Base-by-base conservation (phyloP, 2,888 invertebrate species). In the Dromius quadrimaculatus region DNA sequence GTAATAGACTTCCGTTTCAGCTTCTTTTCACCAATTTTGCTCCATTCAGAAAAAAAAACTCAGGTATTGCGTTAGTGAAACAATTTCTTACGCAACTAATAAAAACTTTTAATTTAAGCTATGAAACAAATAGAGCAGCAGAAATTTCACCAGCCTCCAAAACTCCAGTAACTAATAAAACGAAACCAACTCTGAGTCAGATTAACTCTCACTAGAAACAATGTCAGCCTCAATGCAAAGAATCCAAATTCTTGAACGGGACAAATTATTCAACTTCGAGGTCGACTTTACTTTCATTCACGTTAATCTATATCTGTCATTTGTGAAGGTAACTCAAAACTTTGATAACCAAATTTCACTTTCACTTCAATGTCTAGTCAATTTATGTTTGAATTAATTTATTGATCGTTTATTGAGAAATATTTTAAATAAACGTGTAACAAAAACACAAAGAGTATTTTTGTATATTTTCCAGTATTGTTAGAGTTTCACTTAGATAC, bases 141-240 rank as follows among this genome's bases (percentile, higher is more conserved):
- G 9, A 11, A 41, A 11, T 41, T 28, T 28, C 28, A 5, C n/a
- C n/a, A n/a, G n/a, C n/a, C n/a, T 28, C 3, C 28, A 41, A 41
- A 41, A 15, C 15, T 41, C 41, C 41, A 41, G 38, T 38, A 13
- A 38, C 38, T 13, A 41, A 11, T 15, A 41, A 11, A 41, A 41
- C 11, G 15, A 41, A 41, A 41, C 41, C 13, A 41, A 11, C 41
- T 11, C 41, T 15, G 13, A 41, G 15, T 41, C 11, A 36, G 36
- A 36, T 41, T n/a, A 41, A 41, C 41, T 41, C 41, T 41, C 41
- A 41, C 41, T 41, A 28, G 41, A 41, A 41, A 41, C 41, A 41
- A 41, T 41, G 41, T 41, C 41, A 41, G 41, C 4, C 41, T n/a
- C n/a, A 36, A 36, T n/a, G 36, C 36, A 36, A 36, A 36, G 41